Evolutionary conservation across 2,797 vertebrate genomes (phyloP).

Genomic region (Acomys russatus): DNA sequence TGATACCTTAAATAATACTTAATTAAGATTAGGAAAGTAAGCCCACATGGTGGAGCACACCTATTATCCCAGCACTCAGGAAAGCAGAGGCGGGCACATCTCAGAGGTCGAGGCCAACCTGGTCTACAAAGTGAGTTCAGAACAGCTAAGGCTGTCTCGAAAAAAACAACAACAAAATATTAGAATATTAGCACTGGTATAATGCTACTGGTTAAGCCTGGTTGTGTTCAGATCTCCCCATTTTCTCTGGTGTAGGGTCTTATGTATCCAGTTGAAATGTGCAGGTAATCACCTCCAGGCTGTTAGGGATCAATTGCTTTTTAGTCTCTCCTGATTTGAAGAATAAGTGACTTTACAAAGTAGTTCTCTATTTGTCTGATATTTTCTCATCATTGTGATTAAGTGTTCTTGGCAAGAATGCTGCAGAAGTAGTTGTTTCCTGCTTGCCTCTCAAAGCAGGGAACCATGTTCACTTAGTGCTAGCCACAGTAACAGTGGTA

Average conservation of each 20-base stretch:
- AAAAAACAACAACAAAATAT: not conserved
- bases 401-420: not conserved
- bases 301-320: not conserved
- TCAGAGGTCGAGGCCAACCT: no score
- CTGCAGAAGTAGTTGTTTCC: not conserved
- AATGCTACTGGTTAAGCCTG: not conserved
- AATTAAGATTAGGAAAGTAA: conserved; percentile 33
- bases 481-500: not conserved
- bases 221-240: not conserved
- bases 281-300: not conserved
- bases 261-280: conserved; percentile 22
- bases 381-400: conserved; percentile 13
- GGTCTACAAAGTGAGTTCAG: no score
- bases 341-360: conserved; percentile 28
- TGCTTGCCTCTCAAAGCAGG: not conserved
- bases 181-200: conserved; percentile 3
- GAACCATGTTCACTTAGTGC: not conserved
- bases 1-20: conserved; percentile 43
- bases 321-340: not conserved
- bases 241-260: not conserved
- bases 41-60: no score
- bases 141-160: no score
- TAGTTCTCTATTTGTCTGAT: not conserved
- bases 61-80: no score
- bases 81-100: no score